A percentile compares a stretch with the other conserved stretches of the same genome.
phyloP scores from a whole-genome alignment of 64 coral and sea anemone species.

The Dendronephthya gigantea region DNA sequence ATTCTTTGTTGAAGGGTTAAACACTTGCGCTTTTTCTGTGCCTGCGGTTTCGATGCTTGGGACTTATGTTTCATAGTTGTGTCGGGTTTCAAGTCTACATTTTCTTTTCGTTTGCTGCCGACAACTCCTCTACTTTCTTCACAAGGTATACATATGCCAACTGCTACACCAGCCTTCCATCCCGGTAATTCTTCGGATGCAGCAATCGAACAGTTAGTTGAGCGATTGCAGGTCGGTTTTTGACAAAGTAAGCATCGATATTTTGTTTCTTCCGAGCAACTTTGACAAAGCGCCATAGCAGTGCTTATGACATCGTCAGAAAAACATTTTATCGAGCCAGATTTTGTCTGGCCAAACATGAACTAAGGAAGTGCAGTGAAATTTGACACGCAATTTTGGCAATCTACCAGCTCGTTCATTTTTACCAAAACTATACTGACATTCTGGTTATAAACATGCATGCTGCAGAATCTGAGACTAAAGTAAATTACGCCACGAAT shows the following conservation, averaged over 20 bases:
- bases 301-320: not conserved
- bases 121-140: constrained; percentile 29
- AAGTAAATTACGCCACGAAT: too few relatives aligned
- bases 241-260: not conserved
- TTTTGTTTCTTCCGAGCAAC: not conserved
- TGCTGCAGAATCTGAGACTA: too few relatives aligned
- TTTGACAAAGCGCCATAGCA: not conserved
- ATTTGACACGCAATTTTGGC: not conserved
- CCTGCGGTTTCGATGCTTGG: not conserved
- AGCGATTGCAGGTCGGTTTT: not conserved
- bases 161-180: not conserved
- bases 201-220: not conserved
- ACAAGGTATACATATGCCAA: constrained; percentile 23
- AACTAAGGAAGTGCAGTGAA: not conserved
- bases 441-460: too few relatives aligned
- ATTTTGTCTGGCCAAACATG: not conserved
- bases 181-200: constrained; percentile 25
- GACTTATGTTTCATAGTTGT: constrained; percentile 6
- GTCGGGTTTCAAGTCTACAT: constrained; percentile 19
- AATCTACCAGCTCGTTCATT: too few relatives aligned
- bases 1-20: constrained; percentile 38
- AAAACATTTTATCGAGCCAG: not conserved
- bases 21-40: constrained; percentile 35
- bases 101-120: constrained; percentile 32
- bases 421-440: too few relatives aligned